Evolutionary conservation across 2,888 invertebrate species (phyloP), one percentile per base, ranked within the genome.

Genomic region (Tetranychus piercei): DNA sequence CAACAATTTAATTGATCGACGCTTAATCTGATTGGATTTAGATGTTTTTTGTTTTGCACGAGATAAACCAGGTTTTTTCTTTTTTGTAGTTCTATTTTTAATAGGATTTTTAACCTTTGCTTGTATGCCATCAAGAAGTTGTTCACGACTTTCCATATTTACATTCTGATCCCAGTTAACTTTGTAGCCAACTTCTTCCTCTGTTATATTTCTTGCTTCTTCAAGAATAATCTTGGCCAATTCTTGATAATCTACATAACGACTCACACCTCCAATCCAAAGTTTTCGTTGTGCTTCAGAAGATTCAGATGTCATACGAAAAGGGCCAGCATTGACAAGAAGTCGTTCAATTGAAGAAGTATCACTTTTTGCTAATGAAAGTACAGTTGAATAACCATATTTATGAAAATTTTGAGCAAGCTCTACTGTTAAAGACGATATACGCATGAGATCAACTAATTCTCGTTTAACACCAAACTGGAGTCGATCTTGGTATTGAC

Each of bases 381-480:
- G 84, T 20, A 95, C 85, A 7, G 87, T 88, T 80, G 89, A 88
- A 78, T 91, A 88, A 0, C 92, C 93, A 34, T 87, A 87, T 82
- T 91, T 88, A 81, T 87, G 92, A 7, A 97, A 84, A 65, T 88
- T 87, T 80, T 96, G 86, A 1, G 96, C 95, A 78, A 91, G 86
- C 79, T 76, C 77, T 0, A 90, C 91, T 81, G 91, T 93, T 74
- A 97, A 83, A 78, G 89, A 86, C 0, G 91, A 87, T 70, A 97
- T 83, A 78, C 90, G 87, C 86, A 94, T 90, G 74, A 99, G 85
- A 81, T 97, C 96, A 77, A 95, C 86, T 66, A 99, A 85, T 81
- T 99, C 96, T 43, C 90, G 87, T 80, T 92, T 90, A 71, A 97
- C 89, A 15, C 96, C 97, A 82, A 97, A 96, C 80, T 92, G 91